A percentile compares a stretch with the other conserved stretches of the same genome.
Evolutionary conservation across 2,888 invertebrate species (phyloP).

Genomic region (Tuta absoluta): DNA sequence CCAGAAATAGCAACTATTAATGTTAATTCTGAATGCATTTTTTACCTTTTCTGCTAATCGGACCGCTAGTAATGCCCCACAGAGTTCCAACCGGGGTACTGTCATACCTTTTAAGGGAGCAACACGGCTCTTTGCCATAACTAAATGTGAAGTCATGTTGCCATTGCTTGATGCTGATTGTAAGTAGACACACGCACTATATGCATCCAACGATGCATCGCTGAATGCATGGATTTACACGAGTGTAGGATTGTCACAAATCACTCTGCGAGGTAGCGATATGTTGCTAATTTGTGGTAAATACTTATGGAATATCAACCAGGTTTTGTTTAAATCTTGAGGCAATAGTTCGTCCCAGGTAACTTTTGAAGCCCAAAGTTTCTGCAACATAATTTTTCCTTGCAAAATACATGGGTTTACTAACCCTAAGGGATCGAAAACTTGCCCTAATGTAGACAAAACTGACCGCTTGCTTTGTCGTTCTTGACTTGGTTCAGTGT

Average conservation of each 20-base stretch:
- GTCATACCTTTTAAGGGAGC: constrained; percentile 5
- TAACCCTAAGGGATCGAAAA: constrained; percentile 30
- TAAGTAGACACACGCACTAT: not conserved
- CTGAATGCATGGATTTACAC: constrained; percentile 15
- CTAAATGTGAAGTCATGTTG: not conserved
- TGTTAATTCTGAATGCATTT: not conserved
- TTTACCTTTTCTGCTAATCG: not conserved
- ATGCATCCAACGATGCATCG: constrained; percentile 8
- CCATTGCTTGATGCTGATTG: not conserved
- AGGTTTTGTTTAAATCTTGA: not conserved
- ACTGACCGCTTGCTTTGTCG: constrained; percentile 26
- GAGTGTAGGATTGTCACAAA: not conserved
- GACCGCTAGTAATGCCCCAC: not conserved
- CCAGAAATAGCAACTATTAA: not conserved
- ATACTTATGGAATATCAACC: not conserved
- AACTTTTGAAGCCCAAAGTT: not conserved
- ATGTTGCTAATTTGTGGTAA: too few relatives aligned
- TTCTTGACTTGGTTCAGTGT: too few relatives aligned
- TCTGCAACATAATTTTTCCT: not conserved
- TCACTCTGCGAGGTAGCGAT: too few relatives aligned
- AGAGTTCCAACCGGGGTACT: not conserved
- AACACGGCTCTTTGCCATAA: constrained; percentile 13
- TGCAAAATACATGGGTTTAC: constrained; percentile 8
- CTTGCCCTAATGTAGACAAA: constrained; percentile 30
- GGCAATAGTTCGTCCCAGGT: not conserved